Conservation (phyloP, 2,797 vertebrate genomes). For the Scleropages formosus region DNA sequence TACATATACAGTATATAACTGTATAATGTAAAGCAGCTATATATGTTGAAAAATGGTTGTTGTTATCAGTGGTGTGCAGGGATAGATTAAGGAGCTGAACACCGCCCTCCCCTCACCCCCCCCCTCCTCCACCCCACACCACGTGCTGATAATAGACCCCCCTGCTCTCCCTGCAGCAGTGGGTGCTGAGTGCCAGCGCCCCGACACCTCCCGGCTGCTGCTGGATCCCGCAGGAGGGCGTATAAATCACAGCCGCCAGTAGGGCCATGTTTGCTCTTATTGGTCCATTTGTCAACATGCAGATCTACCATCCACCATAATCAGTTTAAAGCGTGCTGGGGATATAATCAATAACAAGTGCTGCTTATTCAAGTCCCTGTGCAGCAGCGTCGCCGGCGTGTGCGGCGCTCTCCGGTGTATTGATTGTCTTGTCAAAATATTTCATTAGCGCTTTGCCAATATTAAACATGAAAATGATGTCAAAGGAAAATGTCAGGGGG, state of each 20-base stretch:
- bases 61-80: slow-evolving; percentile 72
- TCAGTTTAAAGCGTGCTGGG: slow-evolving; percentile 48
- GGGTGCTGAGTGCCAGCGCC: slow-evolving; percentile 62
- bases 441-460: slow-evolving; percentile 62
- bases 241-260: slow-evolving; percentile 60
- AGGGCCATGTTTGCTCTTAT: slow-evolving; percentile 49
- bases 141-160: slow-evolving; percentile 29
- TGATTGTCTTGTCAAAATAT: slow-evolving; percentile 47
- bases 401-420: slow-evolving; percentile 42
- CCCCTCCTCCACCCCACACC: slow-evolving; percentile 53
- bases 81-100: slow-evolving; percentile 72
- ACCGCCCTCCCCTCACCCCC: slow-evolving; percentile 55
- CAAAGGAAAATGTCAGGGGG: slow-evolving; percentile 75
- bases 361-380: slow-evolving; percentile 50
- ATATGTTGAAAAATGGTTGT: slow-evolving; percentile 60
- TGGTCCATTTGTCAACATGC: slow-evolving; percentile 56
- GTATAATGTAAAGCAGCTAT: slow-evolving; percentile 61
- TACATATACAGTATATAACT: slow-evolving; percentile 21
- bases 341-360: slow-evolving; percentile 51
- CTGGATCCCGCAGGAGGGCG: slow-evolving; percentile 59
- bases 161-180: slow-evolving; percentile 59
- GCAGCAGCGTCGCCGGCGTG: slow-evolving; percentile 39
- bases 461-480: slow-evolving; percentile 73
- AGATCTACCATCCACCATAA: slow-evolving; percentile 57
- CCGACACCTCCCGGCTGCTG: slow-evolving; percentile 43